Evolutionary conservation across 1,140 invertebrate genomes (phyloP), one percentile per base, ranked within the genome.

Genomic region (Meloidogyne hapla): DNA sequence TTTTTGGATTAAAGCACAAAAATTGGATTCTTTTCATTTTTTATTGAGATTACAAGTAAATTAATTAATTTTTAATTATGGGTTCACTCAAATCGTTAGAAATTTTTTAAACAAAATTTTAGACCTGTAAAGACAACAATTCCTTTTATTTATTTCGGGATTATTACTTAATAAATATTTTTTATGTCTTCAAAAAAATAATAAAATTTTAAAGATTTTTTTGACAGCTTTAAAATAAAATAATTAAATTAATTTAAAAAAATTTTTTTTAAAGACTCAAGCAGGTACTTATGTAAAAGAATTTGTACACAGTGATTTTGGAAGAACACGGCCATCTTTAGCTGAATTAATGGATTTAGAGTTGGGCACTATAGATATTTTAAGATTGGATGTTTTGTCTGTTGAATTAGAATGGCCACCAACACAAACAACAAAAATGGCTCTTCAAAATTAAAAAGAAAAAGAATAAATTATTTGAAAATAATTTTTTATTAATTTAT

Each of bases 241-340:
- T 64, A 25, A 5, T 13, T 62, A 18, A 70, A 70, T 26, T 74
- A 15, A 12, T 74, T 18, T n/a, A 65, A 74, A 42, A 9, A 61
- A 69, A 23, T 21, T 71, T 61, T 40, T 0, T 73, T 25, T 63
- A 23, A 63, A 64, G 45, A 85, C 83, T 38, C 83, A 85, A 80
- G 84, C 84, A 61, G 84, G 84, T 56, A 85, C 84, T 4, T 85
- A 85, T 62, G 69, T 76, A 28, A 76, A 76, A 26, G 75, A 76
- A 40, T 90, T 90, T 87, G 89, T 90, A 21, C 89, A 90, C 81
- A 87, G 89, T 38, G 89, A 90, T 80, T 89, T 90, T 82, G 89
- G 75, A 25, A 79, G 89, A 45, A 90, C 89, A 1, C 74, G 79
- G n/a, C 89, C 89, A 12, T 89, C 87, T 69, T 70, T 90, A 62